Conservation (phyloP, 2,113 vertebrate species). For the Myxocyprinus asiaticus region DNA sequence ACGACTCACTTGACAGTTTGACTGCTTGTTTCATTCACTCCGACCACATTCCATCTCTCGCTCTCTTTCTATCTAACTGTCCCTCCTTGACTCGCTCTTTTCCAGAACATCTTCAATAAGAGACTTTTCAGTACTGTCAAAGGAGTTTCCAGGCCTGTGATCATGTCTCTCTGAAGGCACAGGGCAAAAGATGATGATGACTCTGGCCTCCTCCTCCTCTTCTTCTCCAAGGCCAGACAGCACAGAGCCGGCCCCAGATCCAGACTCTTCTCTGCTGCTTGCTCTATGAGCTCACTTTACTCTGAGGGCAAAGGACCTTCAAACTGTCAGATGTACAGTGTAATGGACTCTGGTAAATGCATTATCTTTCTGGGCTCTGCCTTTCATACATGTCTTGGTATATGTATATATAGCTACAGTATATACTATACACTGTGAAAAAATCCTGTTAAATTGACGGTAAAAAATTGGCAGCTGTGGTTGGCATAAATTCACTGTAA, state of each 20-base stretch:
- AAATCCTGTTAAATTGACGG: not conserved
- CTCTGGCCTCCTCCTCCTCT: conserved; percentile 55
- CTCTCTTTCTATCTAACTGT: conserved; percentile 2
- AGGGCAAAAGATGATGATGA: conserved; percentile 60
- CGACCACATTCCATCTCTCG: conserved; percentile 50
- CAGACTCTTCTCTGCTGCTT: conserved; percentile 4
- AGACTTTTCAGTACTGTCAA: conserved; percentile 53
- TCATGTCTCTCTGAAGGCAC: conserved; percentile 50
- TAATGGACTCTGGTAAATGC: conserved; percentile 26
- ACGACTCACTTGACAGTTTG: conserved; percentile 71
- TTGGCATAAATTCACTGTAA: no score
- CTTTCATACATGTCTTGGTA: not conserved
- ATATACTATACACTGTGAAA: not conserved
- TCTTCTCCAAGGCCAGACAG: conserved; percentile 13
- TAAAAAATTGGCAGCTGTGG: no score
- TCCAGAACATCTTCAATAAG: conserved; percentile 70
- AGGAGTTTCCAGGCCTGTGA: conserved; percentile 53
- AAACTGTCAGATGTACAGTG: conserved; percentile 14
- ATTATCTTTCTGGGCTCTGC: not conserved
- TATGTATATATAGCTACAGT: not conserved
- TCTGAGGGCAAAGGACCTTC: conserved; percentile 19
- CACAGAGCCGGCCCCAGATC: not conserved
- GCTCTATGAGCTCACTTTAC: conserved; percentile 14
- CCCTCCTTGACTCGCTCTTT: conserved; percentile 4
- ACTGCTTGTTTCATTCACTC: conserved; percentile 65